Percentiles rank a stretch among this genome's conserved stretches.
These are phyloP conservation scores for Pogonus chalceus DNA, from an alignment of 1,140 invertebrate genomes.

Conservation along the genomic window DNA sequence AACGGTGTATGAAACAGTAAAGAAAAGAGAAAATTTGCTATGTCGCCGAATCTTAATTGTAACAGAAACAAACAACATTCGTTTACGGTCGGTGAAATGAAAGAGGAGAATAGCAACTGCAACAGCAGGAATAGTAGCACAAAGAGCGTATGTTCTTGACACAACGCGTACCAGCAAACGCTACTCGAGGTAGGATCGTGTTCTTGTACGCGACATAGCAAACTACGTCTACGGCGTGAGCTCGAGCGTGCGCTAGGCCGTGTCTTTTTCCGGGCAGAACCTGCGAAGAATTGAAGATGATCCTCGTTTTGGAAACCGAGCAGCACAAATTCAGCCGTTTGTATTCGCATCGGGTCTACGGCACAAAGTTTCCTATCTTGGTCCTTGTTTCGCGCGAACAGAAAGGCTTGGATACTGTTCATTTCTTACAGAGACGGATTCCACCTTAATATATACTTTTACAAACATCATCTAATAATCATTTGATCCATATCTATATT, in stretches of 20 bases:
- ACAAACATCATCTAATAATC: no score
- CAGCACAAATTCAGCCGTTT: constrained; percentile 27
- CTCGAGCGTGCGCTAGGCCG: not conserved
- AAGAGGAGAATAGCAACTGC: no score
- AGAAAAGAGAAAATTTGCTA: not conserved
- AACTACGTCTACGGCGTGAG: no score
- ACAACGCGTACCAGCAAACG: not conserved
- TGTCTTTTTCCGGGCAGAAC: constrained; percentile 14
- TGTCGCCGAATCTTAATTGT: not conserved
- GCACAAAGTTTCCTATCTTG: constrained; percentile 19
- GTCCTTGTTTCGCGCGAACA: constrained; percentile 6
- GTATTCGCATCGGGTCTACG: constrained; percentile 21
- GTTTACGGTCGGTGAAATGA: not conserved
- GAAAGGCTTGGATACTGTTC: no score
- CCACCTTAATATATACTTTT: no score
- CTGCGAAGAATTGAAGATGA: constrained; percentile 25
- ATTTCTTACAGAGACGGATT: no score
- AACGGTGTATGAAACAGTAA: not conserved
- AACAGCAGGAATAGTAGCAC: not conserved
- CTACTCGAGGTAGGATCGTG: not conserved
- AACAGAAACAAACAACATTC: not conserved
- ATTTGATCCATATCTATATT: no score
- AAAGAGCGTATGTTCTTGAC: not conserved
- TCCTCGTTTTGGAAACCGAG: constrained; percentile 25
- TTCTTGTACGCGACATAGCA: not conserved